Base-by-base conservation (phyloP, 1,140 invertebrate species). In the Papilio glaucus region DNA sequence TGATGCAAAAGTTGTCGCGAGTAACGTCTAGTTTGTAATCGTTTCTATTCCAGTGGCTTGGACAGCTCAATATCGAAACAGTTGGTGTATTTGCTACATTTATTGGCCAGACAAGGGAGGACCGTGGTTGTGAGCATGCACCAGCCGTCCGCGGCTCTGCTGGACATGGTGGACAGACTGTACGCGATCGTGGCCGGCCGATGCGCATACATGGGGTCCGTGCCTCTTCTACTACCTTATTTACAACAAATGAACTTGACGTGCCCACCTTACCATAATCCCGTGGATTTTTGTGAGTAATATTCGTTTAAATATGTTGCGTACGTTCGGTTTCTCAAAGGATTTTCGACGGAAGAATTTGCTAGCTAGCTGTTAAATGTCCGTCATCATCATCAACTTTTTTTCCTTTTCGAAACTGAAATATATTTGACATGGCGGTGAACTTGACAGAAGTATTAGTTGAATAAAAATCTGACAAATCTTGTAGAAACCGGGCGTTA, bases 111-210 rank as follows among this genome's bases (percentile, higher is more conserved):
- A 8, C 97, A 98, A 83, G 98, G 97, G 1, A 94, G 98, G 41
- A 99, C 98, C 0, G 96, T 99, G 37, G 96, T 99, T 61, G 98
- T 98, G 82, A 98, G 97, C 5, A 98, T 99, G 82, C 98, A 99
- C 92, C 98, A 99, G 84, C 98, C 98, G 0, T 98, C 96, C 73
- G 97, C 97, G 1, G 94, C 96, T 39, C 94, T 98, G 0, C 97
- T 99, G 82, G 95, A 97, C 80, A 97, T 98, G 95, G 98, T 99
- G 89, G 98, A 99, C 91, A 96, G 97, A 88, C 85, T 98, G 8
- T 98, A 98, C 87, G 96, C 97, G 12, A 86, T 99, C 3, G 95
- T 96, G 0, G 95, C 96, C 49, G 98, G 98, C 0, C 94, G 95
- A 71, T 98, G 97, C 84, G 95, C 98, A 7, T 98, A 98, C 85